Evolutionary conservation across 37 sponge, comb jelly and placozoan species (phyloP), one percentile per base, ranked within the genome.

Genomic region (Aphrocallistes beatrix): DNA sequence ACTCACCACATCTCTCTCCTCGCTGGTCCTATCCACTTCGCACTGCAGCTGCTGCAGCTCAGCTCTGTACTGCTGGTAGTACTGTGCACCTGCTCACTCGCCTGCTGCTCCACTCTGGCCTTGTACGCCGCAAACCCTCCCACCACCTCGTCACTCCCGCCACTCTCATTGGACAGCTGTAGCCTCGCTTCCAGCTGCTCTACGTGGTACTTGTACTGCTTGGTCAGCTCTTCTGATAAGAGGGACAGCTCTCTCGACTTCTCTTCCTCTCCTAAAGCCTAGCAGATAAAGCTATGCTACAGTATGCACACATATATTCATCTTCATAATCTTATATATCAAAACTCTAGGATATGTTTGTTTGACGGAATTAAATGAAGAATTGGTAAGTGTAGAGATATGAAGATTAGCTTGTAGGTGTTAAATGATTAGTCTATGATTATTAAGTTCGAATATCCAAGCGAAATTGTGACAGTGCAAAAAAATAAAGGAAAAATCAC

Each of bases 201-300:
- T 60, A 60, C n/a, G 75, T 60, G 75, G 75, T 13, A 60, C 75
- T 60, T 60, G 75, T 60, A 60, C 28, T 60, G 75, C 75, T 60
- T 60, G n/a, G 75, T 60, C 3, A 60, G 75, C 34, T 60, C 75
- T 30, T 60, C 75, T 60, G 75, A 60, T 3, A 60, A 30, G 32
- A 60, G 75, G 25, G 75, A 60, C 75, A 60, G 34, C 75, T 60
- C 75, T 28, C 75, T 19, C 6, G 75, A 60, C 75, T 60, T 60
- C 17, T 60, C 75, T 30, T 60, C 75, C n/a, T 60, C 75, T 32
- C 75, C 75, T 60, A 6, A 60, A n/a, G n/a, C n/a, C n/a, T n/a
- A n/a, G n/a, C n/a, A n/a, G n/a, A n/a, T n/a, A n/a, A n/a, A n/a
- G n/a, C n/a, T n/a, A n/a, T n/a, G n/a, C n/a, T n/a, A n/a, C n/a